Evolutionary conservation across 1,140 invertebrate species (phyloP).

Genomic region (Dufourea novaeangliae): DNA sequence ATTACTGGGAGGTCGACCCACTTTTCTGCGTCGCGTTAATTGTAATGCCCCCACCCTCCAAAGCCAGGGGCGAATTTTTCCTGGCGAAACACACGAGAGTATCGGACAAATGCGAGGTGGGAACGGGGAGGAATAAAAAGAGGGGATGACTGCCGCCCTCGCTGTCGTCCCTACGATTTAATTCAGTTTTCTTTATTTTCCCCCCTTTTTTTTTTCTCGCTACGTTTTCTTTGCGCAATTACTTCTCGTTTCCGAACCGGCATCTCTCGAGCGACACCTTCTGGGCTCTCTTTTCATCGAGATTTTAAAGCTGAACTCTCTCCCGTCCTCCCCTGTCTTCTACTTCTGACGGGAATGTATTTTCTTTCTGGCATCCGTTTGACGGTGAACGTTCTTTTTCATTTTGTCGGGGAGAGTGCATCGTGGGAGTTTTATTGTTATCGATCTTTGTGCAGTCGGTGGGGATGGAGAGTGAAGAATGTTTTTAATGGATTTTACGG

Average conservation of each 20-base stretch:
- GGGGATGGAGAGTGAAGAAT: too few relatives aligned
- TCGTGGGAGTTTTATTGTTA: too few relatives aligned
- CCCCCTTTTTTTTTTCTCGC: neutral
- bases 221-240: neutral
- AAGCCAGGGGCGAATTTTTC: neutral
- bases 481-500: too few relatives aligned
- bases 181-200: too few relatives aligned
- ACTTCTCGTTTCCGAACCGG: neutral
- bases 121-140: too few relatives aligned
- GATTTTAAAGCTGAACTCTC: neutral
- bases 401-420: too few relatives aligned
- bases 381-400: too few relatives aligned
- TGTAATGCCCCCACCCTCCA: conserved; percentile 45
- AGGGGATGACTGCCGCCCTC: too few relatives aligned
- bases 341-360: neutral
- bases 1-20: conserved; percentile 61
- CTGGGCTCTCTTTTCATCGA: neutral
- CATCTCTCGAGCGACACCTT: neutral
- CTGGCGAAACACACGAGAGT: neutral
- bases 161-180: neutral
- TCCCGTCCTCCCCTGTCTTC: too few relatives aligned
- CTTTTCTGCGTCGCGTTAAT: conserved; percentile 61
- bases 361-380: too few relatives aligned
- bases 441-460: too few relatives aligned
- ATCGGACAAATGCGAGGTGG: neutral